Evolutionary conservation across 1,140 invertebrate genomes (phyloP), one percentile per base, ranked within the genome.

Genomic region (Sinonovacula constricta): DNA sequence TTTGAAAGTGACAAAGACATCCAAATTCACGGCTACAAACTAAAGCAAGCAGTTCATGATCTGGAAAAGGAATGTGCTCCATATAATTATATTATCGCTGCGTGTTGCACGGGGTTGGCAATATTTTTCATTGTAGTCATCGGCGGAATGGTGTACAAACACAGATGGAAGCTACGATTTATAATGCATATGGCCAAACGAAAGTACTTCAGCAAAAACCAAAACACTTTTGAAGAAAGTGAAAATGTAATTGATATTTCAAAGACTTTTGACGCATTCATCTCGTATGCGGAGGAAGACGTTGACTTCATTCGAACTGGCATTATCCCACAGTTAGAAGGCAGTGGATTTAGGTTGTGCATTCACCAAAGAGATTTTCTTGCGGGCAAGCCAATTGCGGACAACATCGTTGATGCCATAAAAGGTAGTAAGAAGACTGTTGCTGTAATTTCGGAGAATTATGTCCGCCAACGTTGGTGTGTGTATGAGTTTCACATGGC

Each of bases 321-420:
- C 10, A 59, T 49, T 12, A 49, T 49, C 10, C 45, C 45, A n/a
- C 10, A 49, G n/a, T n/a, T 49, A 12, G 56, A 59, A 49, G 45
- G n/a, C 10, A 49, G n/a, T 49, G 45, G 45, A 49, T 12, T 49
- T 10, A 49, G n/a, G n/a, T n/a, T 49, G 10, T 49, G 45, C n/a
- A n/a, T 49, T 49, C 45, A 49, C 45, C 45, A 49, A 49, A 49
- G 45, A 49, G 45, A 49, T 49, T 49, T 49, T 49, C 45, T 49
- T 10, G 10, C 45, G 10, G 45, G 45, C n/a, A 49, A 12, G 10
- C 45, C 45, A n/a, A 49, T 49, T n/a, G 45, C 45, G 10, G 45
- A 49, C 45, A 49, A 49, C n/a, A 49, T 49, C n/a, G 45, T 49
- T 49, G 45, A 49, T 49, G 45, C 45, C 10, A 49, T 49, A 12